Evolutionary conservation across 1,140 invertebrate species (phyloP).

Genomic region (Mycetomoellerius zeteki): DNA sequence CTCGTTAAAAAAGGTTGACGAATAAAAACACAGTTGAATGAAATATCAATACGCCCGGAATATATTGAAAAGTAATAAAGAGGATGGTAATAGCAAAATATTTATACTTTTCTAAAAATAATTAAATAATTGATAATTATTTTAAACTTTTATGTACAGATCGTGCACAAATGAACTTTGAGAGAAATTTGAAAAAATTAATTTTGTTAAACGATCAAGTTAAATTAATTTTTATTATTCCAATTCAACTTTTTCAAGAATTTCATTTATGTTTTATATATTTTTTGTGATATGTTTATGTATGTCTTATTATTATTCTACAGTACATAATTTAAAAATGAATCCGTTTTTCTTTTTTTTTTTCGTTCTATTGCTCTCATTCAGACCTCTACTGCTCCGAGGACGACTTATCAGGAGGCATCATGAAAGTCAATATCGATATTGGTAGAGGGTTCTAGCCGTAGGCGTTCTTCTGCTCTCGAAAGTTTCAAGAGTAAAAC

Average conservation of each 20-base stretch:
- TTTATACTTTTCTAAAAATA: neutral
- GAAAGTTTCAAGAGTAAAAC: conserved; percentile 32
- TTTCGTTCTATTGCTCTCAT: conserved; percentile 11
- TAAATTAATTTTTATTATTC: neutral
- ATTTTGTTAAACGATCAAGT: neutral
- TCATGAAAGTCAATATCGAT: conserved; percentile 61
- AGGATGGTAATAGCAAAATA: neutral
- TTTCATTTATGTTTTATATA: neutral
- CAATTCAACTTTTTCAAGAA: neutral
- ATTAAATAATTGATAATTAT: conserved; percentile 3
- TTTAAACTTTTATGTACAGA: neutral
- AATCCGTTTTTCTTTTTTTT: conserved; percentile 13
- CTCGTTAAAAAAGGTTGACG: conserved; percentile 37
- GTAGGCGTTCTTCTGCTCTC: conserved; percentile 35
- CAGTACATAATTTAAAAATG: neutral
- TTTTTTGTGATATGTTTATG: neutral
- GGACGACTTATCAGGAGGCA: conserved; percentile 41
- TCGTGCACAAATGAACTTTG: neutral
- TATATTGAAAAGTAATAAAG: conserved; percentile 5
- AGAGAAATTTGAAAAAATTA: neutral
- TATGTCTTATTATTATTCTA: neutral
- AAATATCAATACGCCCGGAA: conserved; percentile 33
- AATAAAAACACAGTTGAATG: conserved; percentile 38
- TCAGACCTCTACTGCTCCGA: conserved; percentile 5
- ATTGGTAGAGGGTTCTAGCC: conserved; percentile 30